These are phyloP conservation scores for Eugnorisma glareosa DNA, from an alignment of 2,888 invertebrate genomes.

Conservation along the genomic window DNA sequence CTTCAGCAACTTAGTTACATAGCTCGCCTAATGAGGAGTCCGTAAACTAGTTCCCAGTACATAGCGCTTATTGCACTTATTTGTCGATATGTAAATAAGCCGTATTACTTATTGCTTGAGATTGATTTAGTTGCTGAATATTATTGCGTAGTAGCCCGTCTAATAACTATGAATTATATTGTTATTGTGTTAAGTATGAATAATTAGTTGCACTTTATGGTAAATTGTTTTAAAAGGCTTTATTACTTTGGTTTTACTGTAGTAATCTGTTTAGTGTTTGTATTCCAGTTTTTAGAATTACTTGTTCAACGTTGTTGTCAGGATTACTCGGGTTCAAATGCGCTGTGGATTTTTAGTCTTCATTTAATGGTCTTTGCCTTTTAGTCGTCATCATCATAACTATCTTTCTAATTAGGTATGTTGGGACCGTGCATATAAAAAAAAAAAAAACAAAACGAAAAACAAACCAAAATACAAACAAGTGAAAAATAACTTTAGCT, in stretches of 20 bases:
- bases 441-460: too few species aligned
- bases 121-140: conserved; percentile 54
- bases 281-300: not conserved
- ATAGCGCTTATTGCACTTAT: conserved; percentile 53
- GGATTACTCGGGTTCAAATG: too few species aligned
- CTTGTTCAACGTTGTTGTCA: not conserved
- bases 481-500: too few species aligned
- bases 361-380: not conserved
- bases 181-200: conserved; percentile 52
- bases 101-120: conserved; percentile 41
- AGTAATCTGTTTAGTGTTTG: not conserved
- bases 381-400: not conserved
- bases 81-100: conserved; percentile 61
- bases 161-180: conserved; percentile 55
- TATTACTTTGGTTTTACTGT: conserved; percentile 25
- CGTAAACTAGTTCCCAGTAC: conserved; percentile 45
- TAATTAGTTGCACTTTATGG: conserved; percentile 42
- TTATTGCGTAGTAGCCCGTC: conserved; percentile 43
- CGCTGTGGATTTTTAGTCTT: not conserved
- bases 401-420: not conserved
- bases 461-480: too few species aligned
- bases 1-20: conserved; percentile 35
- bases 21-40: conserved; percentile 52
- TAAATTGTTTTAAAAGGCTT: conserved; percentile 15
- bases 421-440: not conserved